Evolutionary conservation across 2,888 invertebrate species (phyloP), one percentile per base, ranked within the genome.

Genomic region (Drosophila austrosaltans): DNA sequence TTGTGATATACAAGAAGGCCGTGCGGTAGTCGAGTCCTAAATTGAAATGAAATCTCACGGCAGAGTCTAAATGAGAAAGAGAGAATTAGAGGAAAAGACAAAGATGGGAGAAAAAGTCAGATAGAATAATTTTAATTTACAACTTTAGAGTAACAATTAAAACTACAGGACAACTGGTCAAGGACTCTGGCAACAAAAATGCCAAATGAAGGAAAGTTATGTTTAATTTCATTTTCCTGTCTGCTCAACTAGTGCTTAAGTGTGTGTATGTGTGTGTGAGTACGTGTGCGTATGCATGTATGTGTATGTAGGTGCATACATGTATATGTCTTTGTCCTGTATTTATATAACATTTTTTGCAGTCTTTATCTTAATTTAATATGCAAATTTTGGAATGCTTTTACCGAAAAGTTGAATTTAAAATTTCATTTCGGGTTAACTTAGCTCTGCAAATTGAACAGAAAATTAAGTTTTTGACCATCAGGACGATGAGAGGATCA

Each of bases 1-100:
- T 97, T 97, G 92, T 98, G 97, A 91, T 97, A 98, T 10, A 97
- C 97, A 61, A 98, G 93, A 6, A 98, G 93, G 2, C 97, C 97
- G 90, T 98, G 97, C 0, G 98, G 97, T 54, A 97, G 93, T 86
- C 97, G 94, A 28, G 98, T 98, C 22, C 97, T 95, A 91, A 97
- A 97, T 92, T 96, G 96, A 91, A 97, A 97, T 32, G 97, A 97
- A 92, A 97, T 97, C 93, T 97, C 97, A 84, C 97, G 94, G 90
- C 97, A 97, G 82, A 97, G 93, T 92, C 97, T 97, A 78, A 61
- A 53, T 68, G 22, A 22, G 36, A 66, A 42, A 60, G 28, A 65
- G 60, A 72, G 62, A 72, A 36, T 36, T 2, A 1, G 36, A 12
- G 1, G 20, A 44, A n/a, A 22, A 10, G 44, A 12, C 25, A 48